Conservation (phyloP, 2,797 vertebrate species). For the Avahi laniger region DNA sequence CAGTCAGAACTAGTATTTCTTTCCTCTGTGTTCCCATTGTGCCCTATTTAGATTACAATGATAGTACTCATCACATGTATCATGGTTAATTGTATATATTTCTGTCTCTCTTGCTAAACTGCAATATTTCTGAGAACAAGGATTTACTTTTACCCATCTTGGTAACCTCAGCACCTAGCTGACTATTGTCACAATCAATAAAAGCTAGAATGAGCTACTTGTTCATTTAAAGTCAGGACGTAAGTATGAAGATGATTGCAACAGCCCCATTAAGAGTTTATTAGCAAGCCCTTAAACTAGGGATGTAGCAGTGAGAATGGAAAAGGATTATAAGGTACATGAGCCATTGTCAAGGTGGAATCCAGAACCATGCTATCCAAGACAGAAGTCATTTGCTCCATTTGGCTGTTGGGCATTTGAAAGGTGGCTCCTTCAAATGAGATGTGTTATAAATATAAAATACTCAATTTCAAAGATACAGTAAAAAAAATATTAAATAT, state of each 20-base stretch:
- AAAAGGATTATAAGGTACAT: not conserved
- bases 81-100: not conserved
- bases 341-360: not conserved
- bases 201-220: not conserved
- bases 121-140: not conserved
- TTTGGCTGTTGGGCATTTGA: not conserved
- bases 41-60: not conserved
- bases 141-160: not conserved
- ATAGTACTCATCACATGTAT: not conserved
- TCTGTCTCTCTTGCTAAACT: not conserved
- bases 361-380: not conserved
- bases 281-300: not conserved
- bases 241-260: not conserved
- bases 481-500: not conserved
- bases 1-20: not conserved
- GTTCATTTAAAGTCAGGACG: not conserved
- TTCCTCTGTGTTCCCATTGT: not conserved
- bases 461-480: not conserved
- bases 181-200: not conserved
- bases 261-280: not conserved
- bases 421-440: not conserved
- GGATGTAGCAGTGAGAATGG: not conserved
- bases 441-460: not conserved
- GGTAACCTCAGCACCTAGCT: not conserved
- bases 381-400: not conserved